A percentile compares a stretch with the other conserved stretches of the same genome.
Evolutionary conservation across 2,113 vertebrate species (phyloP).

Genomic region (Hemichromis elongatus): DNA sequence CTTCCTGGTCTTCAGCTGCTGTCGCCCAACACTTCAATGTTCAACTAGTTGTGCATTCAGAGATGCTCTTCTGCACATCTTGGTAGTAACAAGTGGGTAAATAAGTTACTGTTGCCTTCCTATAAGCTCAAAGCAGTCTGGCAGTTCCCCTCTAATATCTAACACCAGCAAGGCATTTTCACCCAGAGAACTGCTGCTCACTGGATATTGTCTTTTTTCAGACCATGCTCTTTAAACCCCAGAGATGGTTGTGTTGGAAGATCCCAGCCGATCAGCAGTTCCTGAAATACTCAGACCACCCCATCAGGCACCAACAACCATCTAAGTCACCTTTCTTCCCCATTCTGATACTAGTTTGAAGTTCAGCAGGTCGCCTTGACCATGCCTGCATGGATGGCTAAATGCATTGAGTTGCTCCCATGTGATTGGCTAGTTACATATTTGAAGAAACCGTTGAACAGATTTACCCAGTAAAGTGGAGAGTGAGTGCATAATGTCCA

Average conservation of each 20-base stretch:
- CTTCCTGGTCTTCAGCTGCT: not conserved
- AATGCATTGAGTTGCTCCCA: not conserved
- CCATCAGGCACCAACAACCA: too few relatives aligned
- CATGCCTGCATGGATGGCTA: not conserved
- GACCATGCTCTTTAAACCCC: not conserved
- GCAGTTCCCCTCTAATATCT: not conserved
- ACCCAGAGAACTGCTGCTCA: not conserved
- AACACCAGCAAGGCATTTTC: not conserved
- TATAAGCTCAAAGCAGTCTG: not conserved
- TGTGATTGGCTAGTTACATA: not conserved
- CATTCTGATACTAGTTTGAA: too few relatives aligned
- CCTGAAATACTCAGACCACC: too few relatives aligned
- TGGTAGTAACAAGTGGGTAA: not conserved
- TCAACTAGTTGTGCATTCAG: not conserved
- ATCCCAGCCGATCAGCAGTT: not conserved
- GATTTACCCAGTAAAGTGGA: not conserved
- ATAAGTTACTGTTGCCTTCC: not conserved
- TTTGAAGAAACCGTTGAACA: not conserved
- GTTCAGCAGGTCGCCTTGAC: too few relatives aligned
- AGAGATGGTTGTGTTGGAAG: not conserved
- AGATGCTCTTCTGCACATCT: not conserved
- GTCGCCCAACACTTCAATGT: not conserved
- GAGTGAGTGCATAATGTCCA: not conserved
- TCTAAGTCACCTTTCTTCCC: too few relatives aligned
- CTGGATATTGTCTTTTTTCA: not conserved